Evolutionary conservation across 2,797 vertebrate species (phyloP).

Genomic region (Poeciliopsis turneri): DNA sequence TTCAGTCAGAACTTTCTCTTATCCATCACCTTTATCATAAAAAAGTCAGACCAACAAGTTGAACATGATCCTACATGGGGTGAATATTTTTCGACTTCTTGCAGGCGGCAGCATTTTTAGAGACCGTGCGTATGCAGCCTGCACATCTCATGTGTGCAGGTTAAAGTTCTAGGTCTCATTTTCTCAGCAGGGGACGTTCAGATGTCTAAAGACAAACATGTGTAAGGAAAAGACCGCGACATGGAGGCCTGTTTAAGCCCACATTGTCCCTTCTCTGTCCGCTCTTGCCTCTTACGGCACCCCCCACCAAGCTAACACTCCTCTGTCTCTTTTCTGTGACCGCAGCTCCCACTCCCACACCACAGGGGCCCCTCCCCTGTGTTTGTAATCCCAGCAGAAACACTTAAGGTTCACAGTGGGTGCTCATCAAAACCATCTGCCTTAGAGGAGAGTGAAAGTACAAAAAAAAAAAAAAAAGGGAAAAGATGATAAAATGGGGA

Average conservation of each 20-base stretch:
- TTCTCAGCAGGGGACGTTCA: constrained; percentile 70
- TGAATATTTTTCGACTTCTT: constrained; percentile 21
- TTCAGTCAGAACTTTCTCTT: background rate
- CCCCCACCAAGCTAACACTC: constrained; percentile 73
- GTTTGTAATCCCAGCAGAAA: constrained; percentile 99
- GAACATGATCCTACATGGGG: background rate
- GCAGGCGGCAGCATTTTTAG: constrained; percentile 9
- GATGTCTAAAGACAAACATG: constrained; percentile 80
- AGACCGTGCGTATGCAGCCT: constrained; percentile 11
- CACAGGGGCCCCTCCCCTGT: constrained; percentile 83
- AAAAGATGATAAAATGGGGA: constrained; percentile 46
- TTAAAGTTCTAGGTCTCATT: constrained; percentile 77
- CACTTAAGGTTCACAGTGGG: constrained; percentile 99
- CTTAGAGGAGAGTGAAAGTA: constrained; percentile 90
- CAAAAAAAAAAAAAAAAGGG: constrained; percentile 81
- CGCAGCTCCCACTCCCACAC: constrained; percentile 70
- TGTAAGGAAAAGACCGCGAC: constrained; percentile 72
- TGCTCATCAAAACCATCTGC: constrained; percentile 99
- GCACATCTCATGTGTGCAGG: constrained; percentile 59
- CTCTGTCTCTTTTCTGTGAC: constrained; percentile 75
- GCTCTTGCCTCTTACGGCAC: constrained; percentile 72
- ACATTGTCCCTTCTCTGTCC: constrained; percentile 78
- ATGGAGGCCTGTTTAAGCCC: constrained; percentile 79
- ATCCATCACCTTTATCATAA: background rate
- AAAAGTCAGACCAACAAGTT: background rate